A percentile compares a stretch with the other conserved stretches of the same genome.
These are phyloP conservation scores for Meteorus sp. DNA, from an alignment of 1,140 invertebrate species.

Conservation along the genomic window DNA sequence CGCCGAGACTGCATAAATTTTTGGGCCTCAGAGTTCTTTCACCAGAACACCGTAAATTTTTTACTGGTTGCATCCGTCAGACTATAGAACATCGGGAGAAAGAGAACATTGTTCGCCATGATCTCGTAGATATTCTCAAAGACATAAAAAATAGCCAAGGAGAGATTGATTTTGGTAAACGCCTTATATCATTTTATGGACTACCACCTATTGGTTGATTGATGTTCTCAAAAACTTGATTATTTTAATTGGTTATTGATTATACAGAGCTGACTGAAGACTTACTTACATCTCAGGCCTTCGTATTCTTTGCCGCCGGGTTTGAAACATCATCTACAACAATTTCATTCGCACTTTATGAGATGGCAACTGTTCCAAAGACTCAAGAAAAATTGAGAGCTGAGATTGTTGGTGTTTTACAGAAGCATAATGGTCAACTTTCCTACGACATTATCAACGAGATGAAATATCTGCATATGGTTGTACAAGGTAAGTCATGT, in stretches of 20 bases:
- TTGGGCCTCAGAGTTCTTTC: no score
- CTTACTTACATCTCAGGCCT: conserved; percentile 33
- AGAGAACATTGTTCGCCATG: no score
- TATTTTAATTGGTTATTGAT: conserved; percentile 22
- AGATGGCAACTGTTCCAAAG: conserved; percentile 31
- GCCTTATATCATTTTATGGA: no score
- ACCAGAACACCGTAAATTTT: no score
- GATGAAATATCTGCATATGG: conserved; percentile 53
- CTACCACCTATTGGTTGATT: background rate
- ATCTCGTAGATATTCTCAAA: no score
- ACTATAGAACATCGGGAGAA: no score
- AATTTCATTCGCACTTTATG: conserved; percentile 39
- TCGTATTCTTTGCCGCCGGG: conserved; percentile 38
- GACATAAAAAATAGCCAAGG: no score
- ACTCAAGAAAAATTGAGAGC: conserved; percentile 43
- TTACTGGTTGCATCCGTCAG: no score
- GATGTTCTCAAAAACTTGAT: background rate
- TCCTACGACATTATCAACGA: conserved; percentile 50
- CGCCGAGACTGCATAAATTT: conserved; percentile 19
- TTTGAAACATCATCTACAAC: conserved; percentile 37
- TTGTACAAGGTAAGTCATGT: conserved; percentile 38
- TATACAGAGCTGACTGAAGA: no score
- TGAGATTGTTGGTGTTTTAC: conserved; percentile 38
- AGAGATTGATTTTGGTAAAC: no score
- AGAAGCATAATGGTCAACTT: conserved; percentile 29